These are phyloP conservation scores for Solenopsis invicta DNA, from an alignment of 1,140 invertebrate species.

Conservation along the genomic window DNA sequence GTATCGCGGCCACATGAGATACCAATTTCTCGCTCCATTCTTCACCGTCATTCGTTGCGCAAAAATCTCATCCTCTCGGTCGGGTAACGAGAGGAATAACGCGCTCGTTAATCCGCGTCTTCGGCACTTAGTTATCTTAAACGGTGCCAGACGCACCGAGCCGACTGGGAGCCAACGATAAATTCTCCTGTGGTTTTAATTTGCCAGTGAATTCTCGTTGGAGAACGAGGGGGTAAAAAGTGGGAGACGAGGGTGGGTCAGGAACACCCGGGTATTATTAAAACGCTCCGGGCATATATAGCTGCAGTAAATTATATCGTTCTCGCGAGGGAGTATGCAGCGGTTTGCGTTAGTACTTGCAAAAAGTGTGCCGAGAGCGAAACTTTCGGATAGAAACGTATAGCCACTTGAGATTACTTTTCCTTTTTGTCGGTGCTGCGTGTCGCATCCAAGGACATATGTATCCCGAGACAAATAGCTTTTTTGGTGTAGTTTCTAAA, in stretches of 20 bases:
- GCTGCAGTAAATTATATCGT: slow-evolving; percentile 82
- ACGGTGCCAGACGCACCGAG: slow-evolving; percentile 71
- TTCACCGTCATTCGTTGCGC: slow-evolving; percentile 30
- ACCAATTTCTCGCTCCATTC: slow-evolving; percentile 63
- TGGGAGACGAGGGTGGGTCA: background rate
- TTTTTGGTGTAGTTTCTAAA: slow-evolving; percentile 2
- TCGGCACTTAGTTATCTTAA: slow-evolving; percentile 78
- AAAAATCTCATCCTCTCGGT: slow-evolving; percentile 52
- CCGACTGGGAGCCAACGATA: slow-evolving; percentile 69
- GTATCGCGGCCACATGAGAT: slow-evolving; percentile 37
- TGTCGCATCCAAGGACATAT: slow-evolving; percentile 42
- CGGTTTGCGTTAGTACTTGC: slow-evolving; percentile 44
- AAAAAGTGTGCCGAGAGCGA: slow-evolving; percentile 47
- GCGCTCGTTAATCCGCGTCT: slow-evolving; percentile 79
- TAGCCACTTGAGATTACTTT: slow-evolving; percentile 76
- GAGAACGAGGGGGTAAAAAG: slow-evolving; percentile 55
- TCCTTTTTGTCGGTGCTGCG: slow-evolving; percentile 47
- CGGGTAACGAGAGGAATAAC: slow-evolving; percentile 69
- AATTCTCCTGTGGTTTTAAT: slow-evolving; percentile 81
- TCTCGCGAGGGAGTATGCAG: slow-evolving; percentile 51
- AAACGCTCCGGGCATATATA: slow-evolving; percentile 77
- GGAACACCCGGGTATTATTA: slow-evolving; percentile 77
- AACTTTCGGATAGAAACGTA: slow-evolving; percentile 71
- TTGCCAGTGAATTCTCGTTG: slow-evolving; percentile 79
- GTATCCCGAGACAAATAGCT: slow-evolving; percentile 46